Evolutionary conservation across 2,888 invertebrate genomes (phyloP).

Genomic region (Bellardia pandia): DNA sequence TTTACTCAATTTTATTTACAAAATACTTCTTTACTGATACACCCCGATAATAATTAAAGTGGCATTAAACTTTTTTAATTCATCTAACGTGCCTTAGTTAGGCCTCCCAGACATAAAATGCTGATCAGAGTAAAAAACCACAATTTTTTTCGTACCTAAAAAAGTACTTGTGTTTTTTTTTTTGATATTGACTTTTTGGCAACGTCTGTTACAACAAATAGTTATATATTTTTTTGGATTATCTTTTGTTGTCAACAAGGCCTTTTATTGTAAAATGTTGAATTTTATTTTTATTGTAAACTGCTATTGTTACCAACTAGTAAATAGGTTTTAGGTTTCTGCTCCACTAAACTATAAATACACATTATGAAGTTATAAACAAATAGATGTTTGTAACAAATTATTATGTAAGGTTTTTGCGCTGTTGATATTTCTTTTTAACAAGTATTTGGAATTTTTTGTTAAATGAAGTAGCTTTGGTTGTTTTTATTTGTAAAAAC

Average conservation of each 20-base stretch:
- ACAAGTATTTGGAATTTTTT: too few species aligned
- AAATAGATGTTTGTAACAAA: slow-evolving; percentile 19
- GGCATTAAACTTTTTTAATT: too few species aligned
- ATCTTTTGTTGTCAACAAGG: slow-evolving; percentile 34
- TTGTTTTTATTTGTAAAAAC: background rate
- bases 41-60: too few species aligned
- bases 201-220: slow-evolving; percentile 27
- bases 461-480: slow-evolving; percentile 30
- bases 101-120: background rate
- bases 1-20: too few species aligned
- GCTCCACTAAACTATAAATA: slow-evolving; percentile 74
- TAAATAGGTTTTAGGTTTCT: slow-evolving; percentile 71
- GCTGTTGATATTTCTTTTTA: background rate
- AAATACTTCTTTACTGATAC: too few species aligned
- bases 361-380: slow-evolving; percentile 30
- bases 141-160: background rate
- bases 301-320: slow-evolving; percentile 23
- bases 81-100: background rate
- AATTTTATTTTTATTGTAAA: slow-evolving; percentile 26
- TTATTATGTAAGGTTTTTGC: slow-evolving; percentile 42
- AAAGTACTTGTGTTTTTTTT: background rate
- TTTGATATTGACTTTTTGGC: slow-evolving; percentile 60
- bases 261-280: slow-evolving; percentile 9
- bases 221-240: background rate
- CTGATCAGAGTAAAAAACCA: background rate